Evolutionary conservation across 1,140 invertebrate species (phyloP), one percentile per base, ranked within the genome.

Genomic region (Zaprionus tsacasi): DNA sequence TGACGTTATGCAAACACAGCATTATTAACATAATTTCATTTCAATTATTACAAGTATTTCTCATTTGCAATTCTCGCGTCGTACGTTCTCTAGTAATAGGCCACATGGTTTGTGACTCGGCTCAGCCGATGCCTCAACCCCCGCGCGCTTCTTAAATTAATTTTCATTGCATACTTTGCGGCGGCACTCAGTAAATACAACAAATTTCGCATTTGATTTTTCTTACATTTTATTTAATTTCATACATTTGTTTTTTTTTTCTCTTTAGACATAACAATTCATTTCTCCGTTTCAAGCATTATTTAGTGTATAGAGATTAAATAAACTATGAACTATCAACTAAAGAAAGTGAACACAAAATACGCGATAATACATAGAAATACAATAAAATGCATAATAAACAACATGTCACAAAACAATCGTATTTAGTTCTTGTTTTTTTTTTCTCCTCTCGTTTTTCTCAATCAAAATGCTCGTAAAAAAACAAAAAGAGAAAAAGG

Each of bases 151-250:
- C 25, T 35, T 40, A 68, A 40, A 21, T 21, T 8, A 13, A 58
- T n/a, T 15, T 33, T 2, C 11, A 33, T 30, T 52, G 75, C 30
- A 70, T 82, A 82, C 52, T 66, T 78, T 71, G 58, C 5, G 79
- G 80, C 79, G 21, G 4, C 12, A 6, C 17, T 7, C 0, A 0
- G 33, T 8, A 35, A 35, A 35, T 35, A 8, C 7, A 10, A 8
- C 6, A 10, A 10, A 35, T 2, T 35, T 35, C 3, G 10, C 36
- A 17, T 21, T 68, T 52, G 45, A 64, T 74, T 78, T 82, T 85
- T 89, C 81, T 89, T 81, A 85, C 61, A 81, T 89, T 89, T 89
- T 89, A 88, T 88, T 89, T 89, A 85, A 89, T 87, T 88, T 83
- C 85, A 88, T 76, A 64, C 21, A 21, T 21, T 21, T 21, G 21